These are phyloP conservation scores for Neotoxoptera formosana DNA, from an alignment of 1,140 invertebrate species.

Conservation along the genomic window DNA sequence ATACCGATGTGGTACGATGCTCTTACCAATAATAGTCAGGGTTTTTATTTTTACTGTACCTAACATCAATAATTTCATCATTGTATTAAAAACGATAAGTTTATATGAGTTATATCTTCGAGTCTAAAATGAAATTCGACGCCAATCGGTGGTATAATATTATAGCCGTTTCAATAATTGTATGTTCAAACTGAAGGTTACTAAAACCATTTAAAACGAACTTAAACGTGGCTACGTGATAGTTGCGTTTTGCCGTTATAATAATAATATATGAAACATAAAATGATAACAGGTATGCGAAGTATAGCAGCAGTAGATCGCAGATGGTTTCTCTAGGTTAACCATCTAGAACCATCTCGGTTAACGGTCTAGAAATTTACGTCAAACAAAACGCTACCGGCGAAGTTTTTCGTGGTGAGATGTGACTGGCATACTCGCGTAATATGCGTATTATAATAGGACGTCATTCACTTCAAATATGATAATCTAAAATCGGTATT, in stretches of 20 bases:
- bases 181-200: neutral
- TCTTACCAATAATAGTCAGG: too few relatives aligned
- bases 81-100: too few relatives aligned
- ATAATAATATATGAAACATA: neutral
- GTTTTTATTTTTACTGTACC: too few relatives aligned
- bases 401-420: neutral
- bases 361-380: neutral
- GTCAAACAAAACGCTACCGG: neutral
- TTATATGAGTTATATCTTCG: too few relatives aligned
- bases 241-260: neutral
- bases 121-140: too few relatives aligned
- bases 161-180: neutral
- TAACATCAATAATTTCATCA: too few relatives aligned
- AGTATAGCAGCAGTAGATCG: neutral
- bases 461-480: neutral
- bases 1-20: too few relatives aligned
- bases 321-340: neutral
- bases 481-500: neutral
- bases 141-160: too few relatives aligned
- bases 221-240: neutral
- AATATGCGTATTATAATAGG: neutral
- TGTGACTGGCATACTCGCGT: neutral
- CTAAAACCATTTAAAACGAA: neutral
- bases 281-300: neutral
- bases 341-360: neutral